Percentiles rank a stretch among this genome's conserved stretches.
These are phyloP conservation scores for Neelides folsomi DNA, from an alignment of 2,888 invertebrate species.

Conservation along the genomic window DNA sequence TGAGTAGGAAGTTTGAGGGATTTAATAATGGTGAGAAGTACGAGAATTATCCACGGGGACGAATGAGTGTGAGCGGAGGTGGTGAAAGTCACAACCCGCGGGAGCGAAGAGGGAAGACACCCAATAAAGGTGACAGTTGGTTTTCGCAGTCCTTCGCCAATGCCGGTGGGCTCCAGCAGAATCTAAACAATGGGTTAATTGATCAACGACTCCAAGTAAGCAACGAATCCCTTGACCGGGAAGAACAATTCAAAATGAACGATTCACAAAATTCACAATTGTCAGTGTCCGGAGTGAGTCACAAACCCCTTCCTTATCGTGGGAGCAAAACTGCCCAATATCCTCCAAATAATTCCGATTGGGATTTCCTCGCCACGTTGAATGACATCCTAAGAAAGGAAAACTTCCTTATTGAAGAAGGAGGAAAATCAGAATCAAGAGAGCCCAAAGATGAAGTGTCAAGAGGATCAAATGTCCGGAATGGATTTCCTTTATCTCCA, in stretches of 20 bases:
- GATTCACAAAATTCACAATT: no score
- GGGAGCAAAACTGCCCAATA: constrained; percentile 13
- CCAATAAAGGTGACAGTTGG: constrained; percentile 17
- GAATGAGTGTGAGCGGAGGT: constrained; percentile 8
- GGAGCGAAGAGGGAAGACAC: constrained; percentile 20
- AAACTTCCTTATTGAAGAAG: constrained; percentile 25
- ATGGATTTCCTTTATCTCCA: constrained; percentile 18
- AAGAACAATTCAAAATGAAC: neutral
- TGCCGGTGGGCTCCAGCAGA: constrained; percentile 14
- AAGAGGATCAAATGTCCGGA: neutral
- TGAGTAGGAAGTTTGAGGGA: no score
- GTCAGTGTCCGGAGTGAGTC: neutral
- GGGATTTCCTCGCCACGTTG: constrained; percentile 29
- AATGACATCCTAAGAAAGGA: constrained; percentile 30
- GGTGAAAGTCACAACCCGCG: constrained; percentile 11
- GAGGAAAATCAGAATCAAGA: neutral
- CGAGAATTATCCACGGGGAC: constrained; percentile 9
- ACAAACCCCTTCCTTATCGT: constrained; percentile 12
- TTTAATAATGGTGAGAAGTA: neutral
- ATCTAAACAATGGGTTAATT: neutral
- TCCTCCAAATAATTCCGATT: constrained; percentile 10
- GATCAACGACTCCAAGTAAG: constrained; percentile 1
- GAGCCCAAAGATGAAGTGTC: neutral
- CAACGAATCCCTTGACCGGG: neutral
- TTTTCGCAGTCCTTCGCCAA: constrained; percentile 22